Base-by-base conservation (phyloP, 2,888 invertebrate species). In the Pyrochroa serraticornis region DNA sequence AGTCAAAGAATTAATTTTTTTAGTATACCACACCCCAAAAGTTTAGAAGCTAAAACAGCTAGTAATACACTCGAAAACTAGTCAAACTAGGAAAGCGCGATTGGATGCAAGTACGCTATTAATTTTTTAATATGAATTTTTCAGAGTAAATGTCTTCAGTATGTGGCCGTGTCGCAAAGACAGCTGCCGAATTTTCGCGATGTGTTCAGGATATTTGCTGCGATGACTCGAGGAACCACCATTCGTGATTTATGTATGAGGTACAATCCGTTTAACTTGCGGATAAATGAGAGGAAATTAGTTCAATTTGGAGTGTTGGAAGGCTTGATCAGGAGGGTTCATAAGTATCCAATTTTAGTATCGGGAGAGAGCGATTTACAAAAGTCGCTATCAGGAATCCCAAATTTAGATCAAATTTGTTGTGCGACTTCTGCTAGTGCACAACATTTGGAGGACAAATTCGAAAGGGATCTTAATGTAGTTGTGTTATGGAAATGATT, bases 351-450 rank as follows among this genome's bases (percentile, higher is more conserved):
- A 1, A 72, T 80, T 39, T 67, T 75, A 30, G 57, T 79, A 30
- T 47, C 31, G 30, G 71, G 70, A 1, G 75, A 77, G 10, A 66
- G 69, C 7, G 77, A 77, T 35, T 78, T 89, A 34, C 84, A 86
- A 36, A 82, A 85, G 46, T 83, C 90, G 70, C 92, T 95, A 74
- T 91, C 90, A 39, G 96, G 96, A 0, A 81, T 84, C 0, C 87
- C 89, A 62, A 92, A 89, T 75, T 85, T 90, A 54, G 96, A 97
- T 80, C 93, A 95, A 79, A 95, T 97, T 70, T 95, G 96, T 78
- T 93, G 94, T 74, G 85, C 89, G 55, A 90, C 91, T 7, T 88
- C 89, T 9, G 82, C 92, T 38, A 88, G 89, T 51, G 83, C 89
- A 5, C 86, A 86, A 37, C 87, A 90, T 59, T 83, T 95, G 47